Base-by-base conservation (phyloP, 2,888 invertebrate species). In the Orthosia cruda region DNA sequence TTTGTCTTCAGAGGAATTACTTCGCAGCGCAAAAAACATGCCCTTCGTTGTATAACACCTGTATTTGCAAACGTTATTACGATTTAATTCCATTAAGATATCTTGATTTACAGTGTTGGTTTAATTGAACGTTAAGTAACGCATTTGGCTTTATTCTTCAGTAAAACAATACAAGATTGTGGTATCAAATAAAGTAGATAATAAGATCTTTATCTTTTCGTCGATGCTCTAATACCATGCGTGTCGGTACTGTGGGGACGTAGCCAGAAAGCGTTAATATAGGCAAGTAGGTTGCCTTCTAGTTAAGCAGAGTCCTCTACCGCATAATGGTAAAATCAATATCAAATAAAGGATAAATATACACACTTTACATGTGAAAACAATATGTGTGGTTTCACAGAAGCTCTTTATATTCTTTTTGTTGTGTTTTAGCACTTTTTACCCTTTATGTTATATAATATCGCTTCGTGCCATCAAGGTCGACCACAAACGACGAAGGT, bases 401-500 rank as follows among this genome's bases (percentile, higher is more conserved):
- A 15, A 40, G 18, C 26, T 65, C 15, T 26, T 72, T 45, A 50
- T 77, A 61, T 54, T 55, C 3, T 20, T 52, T 71, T 52, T 20
- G 54, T 54, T 18, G 20, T 20, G 12, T 49, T 49, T 40, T 32
- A 47, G 23, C 45, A 47, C 9, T 71, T 20, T 45, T 40, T 15
- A 63, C 62, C 50, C 12, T 71, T 79, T 26, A 18, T 32, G 23
- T 47, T 58, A 49, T 59, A 59, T 47, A 32, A 32, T 32, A 32
- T 3, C 26, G 58, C 49, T 80, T 72, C 47, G 80, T 64, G 45
- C 13, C 16, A 58, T 79, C 62, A 52, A 71, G 52, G 32, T 58
- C 57, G 57, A 40, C 47, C 52, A 7, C 45, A n/a, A 23, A 40
- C 26, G 50, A 47, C 20, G 20, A 9, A 18, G 50, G 47, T 66